A percentile compares a stretch with the other conserved stretches of the same genome.
These are phyloP conservation scores for Hemibagrus wyckioides DNA, from an alignment of 2,113 vertebrate species.

Conservation along the genomic window DNA sequence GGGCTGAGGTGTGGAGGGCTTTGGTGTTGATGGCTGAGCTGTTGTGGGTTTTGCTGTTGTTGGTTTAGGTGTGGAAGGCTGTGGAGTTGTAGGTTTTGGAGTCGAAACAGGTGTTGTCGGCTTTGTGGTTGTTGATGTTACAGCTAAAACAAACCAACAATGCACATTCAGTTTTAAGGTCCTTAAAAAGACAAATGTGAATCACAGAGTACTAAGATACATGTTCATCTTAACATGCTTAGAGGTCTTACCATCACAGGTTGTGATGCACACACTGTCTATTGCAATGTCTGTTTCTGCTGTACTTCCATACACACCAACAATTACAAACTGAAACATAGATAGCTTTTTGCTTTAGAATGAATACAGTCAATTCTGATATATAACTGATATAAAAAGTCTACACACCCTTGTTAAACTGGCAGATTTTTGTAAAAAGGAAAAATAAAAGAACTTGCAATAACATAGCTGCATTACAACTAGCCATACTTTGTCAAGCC, in stretches of 20 bases:
- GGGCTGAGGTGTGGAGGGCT: slow-evolving; percentile 26
- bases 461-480: no score
- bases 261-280: slow-evolving; percentile 73
- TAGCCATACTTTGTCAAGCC: no score
- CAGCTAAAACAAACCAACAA: slow-evolving; percentile 28
- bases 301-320: slow-evolving; percentile 73
- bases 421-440: no score
- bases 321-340: slow-evolving; percentile 76
- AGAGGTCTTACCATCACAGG: slow-evolving; percentile 70
- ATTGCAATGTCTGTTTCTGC: slow-evolving; percentile 76
- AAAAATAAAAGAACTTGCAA: no score
- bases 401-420: no score
- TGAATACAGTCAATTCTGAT: background rate
- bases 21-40: slow-evolving; percentile 33
- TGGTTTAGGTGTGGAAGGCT: slow-evolving; percentile 41
- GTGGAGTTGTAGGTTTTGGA: background rate
- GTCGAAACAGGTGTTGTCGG: slow-evolving; percentile 37
- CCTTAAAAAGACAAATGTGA: background rate
- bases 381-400: background rate
- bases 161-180: background rate
- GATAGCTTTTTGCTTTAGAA: background rate
- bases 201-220: background rate
- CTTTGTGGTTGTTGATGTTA: slow-evolving; percentile 36
- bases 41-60: slow-evolving; percentile 39
- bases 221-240: background rate